phyloP scores from a whole-genome alignment of 2,888 invertebrate species.

The Rambutsinella grinnellia region DNA sequence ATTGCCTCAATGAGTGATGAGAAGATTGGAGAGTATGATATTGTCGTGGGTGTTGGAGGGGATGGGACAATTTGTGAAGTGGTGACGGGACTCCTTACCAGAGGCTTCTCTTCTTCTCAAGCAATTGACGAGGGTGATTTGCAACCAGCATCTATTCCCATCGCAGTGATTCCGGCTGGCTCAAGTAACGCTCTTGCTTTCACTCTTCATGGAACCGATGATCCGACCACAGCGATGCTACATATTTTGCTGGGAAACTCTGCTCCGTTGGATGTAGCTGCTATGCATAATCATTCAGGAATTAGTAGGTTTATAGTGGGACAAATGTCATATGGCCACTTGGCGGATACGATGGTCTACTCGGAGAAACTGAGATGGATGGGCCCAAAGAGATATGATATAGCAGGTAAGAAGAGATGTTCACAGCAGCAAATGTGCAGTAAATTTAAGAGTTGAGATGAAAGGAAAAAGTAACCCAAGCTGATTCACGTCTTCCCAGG shows the following conservation, averaged over 20 bases:
- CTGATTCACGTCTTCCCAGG: no score
- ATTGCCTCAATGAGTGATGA: slow-evolving; percentile 73
- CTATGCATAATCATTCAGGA: slow-evolving; percentile 64
- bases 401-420: no score
- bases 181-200: slow-evolving; percentile 78
- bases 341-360: slow-evolving; percentile 84
- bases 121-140: slow-evolving; percentile 57
- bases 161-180: slow-evolving; percentile 63
- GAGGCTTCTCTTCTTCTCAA: slow-evolving; percentile 51
- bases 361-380: slow-evolving; percentile 88
- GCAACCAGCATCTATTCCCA: slow-evolving; percentile 57
- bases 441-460: no score
- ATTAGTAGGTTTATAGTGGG: slow-evolving; percentile 64
- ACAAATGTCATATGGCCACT: slow-evolving; percentile 83
- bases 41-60: slow-evolving; percentile 85
- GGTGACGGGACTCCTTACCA: slow-evolving; percentile 63
- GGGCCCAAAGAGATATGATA: slow-evolving; percentile 87
- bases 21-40: slow-evolving; percentile 71
- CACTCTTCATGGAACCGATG: slow-evolving; percentile 83
- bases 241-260: slow-evolving; percentile 80
- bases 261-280: slow-evolving; percentile 64
- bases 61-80: slow-evolving; percentile 90
- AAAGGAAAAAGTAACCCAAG: no score
- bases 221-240: slow-evolving; percentile 84
- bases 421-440: no score